A percentile compares a stretch with the other conserved stretches of the same genome.
These are phyloP conservation scores for Brachyhypopomus occidentalis DNA, from an alignment of 2,113 vertebrate species.

Conservation along the genomic window DNA sequence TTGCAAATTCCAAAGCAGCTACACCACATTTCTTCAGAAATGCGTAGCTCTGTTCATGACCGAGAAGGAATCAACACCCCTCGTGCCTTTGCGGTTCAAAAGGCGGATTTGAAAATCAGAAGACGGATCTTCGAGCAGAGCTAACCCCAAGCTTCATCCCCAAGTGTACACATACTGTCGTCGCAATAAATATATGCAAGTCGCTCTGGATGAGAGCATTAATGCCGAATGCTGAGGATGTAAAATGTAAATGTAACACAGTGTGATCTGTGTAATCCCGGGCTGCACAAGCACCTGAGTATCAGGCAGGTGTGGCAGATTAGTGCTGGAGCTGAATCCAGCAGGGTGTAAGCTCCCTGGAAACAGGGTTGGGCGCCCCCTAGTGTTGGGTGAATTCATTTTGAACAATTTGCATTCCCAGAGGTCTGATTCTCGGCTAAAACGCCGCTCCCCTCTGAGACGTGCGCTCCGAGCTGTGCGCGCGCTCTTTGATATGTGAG, in stretches of 20 bases:
- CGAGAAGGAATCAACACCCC: too few species aligned
- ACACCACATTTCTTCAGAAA: too few species aligned
- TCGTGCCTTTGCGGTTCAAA: too few species aligned
- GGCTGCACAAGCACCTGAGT: neutral
- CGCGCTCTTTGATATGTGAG: neutral
- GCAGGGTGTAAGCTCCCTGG: neutral
- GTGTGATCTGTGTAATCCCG: neutral
- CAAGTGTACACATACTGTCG: too few species aligned
- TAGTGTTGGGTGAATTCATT: neutral
- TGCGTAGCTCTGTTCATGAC: too few species aligned
- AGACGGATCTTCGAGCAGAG: neutral
- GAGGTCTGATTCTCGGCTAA: neutral
- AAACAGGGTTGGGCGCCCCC: neutral
- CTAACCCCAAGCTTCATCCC: neutral
- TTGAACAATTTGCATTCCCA: neutral
- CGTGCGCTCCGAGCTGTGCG: neutral
- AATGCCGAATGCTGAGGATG: too few species aligned
- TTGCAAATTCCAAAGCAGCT: too few species aligned
- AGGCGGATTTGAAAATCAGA: neutral
- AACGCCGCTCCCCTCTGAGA: neutral
- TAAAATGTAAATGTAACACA: too few species aligned
- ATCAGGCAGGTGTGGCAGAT: neutral
- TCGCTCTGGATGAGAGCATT: too few species aligned
- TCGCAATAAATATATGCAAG: too few species aligned
- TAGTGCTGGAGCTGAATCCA: neutral